A percentile compares a stretch with the other conserved stretches of the same genome.
Conservation (phyloP, 2,888 invertebrate species). For the Rotaria sp. region DNA sequence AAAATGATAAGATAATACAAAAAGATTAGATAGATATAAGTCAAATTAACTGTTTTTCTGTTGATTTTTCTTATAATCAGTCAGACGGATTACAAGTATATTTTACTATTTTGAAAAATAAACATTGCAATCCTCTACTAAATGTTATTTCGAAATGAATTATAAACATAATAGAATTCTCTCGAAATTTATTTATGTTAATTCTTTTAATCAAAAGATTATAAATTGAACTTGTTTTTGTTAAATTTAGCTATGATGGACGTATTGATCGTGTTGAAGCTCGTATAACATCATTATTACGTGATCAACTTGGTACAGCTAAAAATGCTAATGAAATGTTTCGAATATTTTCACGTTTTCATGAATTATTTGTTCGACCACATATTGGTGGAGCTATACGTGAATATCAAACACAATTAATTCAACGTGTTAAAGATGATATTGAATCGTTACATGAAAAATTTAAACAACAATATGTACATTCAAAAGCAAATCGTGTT, state of each 20-base stretch:
- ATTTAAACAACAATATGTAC: constrained; percentile 68
- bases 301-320: constrained; percentile 93
- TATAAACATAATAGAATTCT: too few species aligned
- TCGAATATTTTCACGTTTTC: constrained; percentile 88
- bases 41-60: too few species aligned
- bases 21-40: too few species aligned
- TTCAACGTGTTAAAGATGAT: constrained; percentile 96
- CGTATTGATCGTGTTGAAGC: constrained; percentile 95
- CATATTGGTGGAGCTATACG: constrained; percentile 97
- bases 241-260: constrained; percentile 69
- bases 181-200: too few species aligned
- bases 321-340: constrained; percentile 99
- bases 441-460: constrained; percentile 95
- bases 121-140: too few species aligned
- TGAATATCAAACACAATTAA: constrained; percentile 96
- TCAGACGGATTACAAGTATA: too few species aligned
- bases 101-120: too few species aligned
- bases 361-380: constrained; percentile 93
- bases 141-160: too few species aligned
- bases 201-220: too few species aligned
- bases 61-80: too few species aligned
- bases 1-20: too few species aligned
- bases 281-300: constrained; percentile 86
- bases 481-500: constrained; percentile 77
- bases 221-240: constrained; percentile 40